Evolutionary conservation across 2,113 vertebrate genomes (phyloP).

Genomic region (Aix galericulata): DNA sequence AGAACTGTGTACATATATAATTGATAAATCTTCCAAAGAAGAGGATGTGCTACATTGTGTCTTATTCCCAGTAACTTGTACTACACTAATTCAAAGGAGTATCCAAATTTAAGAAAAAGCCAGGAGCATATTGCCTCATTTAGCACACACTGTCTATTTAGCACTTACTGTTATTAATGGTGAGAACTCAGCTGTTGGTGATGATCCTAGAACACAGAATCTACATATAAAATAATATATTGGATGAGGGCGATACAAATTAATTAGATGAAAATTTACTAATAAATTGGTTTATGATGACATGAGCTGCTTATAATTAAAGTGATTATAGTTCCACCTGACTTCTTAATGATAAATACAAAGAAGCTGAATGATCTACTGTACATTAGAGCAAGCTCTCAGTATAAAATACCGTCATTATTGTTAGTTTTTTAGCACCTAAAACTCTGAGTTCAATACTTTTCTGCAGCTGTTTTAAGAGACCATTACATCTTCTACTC

Average conservation of each 20-base stretch:
- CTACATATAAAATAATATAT: not conserved
- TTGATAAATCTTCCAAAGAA: not conserved
- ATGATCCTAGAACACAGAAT: not conserved
- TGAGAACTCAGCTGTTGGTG: not conserved
- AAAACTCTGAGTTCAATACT: not conserved
- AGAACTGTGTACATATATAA: not conserved
- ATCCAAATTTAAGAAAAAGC: not conserved
- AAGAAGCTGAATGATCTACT: not conserved
- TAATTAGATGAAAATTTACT: not conserved
- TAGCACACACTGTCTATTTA: not conserved
- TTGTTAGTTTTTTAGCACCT: not conserved
- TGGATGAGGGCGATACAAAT: not conserved
- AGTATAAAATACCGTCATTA: not conserved
- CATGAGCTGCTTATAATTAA: not conserved
- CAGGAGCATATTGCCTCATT: not conserved
- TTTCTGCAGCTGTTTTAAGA: not conserved
- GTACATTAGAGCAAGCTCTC: not conserved
- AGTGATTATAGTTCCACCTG: not conserved
- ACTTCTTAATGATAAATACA: not conserved
- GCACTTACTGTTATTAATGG: not conserved
- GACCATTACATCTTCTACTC: not conserved
- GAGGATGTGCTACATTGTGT: not conserved
- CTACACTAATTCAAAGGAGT: not conserved
- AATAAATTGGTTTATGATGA: not conserved
- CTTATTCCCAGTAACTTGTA: not conserved